A percentile compares a stretch with the other conserved stretches of the same genome.
Conservation (phyloP, 2,888 invertebrate genomes). For the Gerris lacustris region DNA sequence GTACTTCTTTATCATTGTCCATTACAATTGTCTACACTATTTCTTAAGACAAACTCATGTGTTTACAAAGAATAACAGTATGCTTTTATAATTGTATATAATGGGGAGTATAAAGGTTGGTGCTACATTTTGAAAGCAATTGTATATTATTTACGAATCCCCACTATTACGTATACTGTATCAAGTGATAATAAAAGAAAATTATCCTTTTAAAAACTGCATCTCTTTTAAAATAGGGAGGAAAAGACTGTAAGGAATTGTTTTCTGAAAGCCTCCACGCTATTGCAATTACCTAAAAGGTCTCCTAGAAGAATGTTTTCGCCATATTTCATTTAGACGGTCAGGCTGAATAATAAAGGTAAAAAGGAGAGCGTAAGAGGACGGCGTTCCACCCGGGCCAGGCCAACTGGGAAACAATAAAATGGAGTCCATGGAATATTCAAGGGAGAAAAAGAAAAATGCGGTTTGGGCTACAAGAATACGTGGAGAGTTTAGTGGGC, state of each 20-base stretch:
- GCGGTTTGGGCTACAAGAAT: neutral
- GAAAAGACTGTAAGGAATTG: neutral
- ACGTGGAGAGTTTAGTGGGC: constrained; percentile 5
- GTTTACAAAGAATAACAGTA: no score
- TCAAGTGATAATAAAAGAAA: neutral
- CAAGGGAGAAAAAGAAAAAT: constrained; percentile 1
- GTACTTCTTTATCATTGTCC: no score
- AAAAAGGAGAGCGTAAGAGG: neutral
- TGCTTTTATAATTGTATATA: no score
- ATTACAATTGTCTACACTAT: no score
- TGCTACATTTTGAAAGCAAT: no score
- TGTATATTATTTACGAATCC: neutral
- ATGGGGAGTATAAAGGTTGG: no score
- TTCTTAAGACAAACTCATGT: no score
- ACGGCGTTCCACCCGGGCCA: neutral
- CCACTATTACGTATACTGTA: neutral
- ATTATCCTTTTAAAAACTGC: neutral
- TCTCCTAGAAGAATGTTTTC: neutral
- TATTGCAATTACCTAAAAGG: constrained; percentile 1
- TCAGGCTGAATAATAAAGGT: neutral
- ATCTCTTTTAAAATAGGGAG: neutral
- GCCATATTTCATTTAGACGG: constrained; percentile 5
- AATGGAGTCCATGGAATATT: neutral
- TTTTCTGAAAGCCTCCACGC: neutral
- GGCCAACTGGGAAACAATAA: neutral